Base-by-base conservation (phyloP, 1,140 invertebrate species). In the Acyrthosiphon pisum region DNA sequence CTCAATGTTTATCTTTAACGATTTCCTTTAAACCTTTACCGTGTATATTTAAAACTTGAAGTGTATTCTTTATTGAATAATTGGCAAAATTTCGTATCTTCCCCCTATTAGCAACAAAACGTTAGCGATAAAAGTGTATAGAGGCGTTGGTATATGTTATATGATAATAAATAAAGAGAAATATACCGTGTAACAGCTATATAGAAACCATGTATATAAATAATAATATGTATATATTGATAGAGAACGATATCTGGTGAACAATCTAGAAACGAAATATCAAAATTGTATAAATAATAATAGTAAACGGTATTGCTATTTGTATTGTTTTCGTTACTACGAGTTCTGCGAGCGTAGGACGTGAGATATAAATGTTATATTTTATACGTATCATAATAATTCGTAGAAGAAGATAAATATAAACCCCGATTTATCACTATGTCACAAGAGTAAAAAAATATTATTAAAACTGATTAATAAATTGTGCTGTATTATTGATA, bases 21-120 rank as follows among this genome's bases (percentile, higher is more conserved):
- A 68, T 86, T 86, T 86, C 84, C 37, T 86, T 26, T 46, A 46
- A 46, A 46, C 84, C 37, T n/a, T 46, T 41, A 1, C 20, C 83
- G 2, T 41, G 41, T 84, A 83, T 83, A 81, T 81, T 37, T 83
- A 83, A 37, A 84, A 44, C 81, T 44, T 23, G 20, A 9, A 68
- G 81, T 84, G 81, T 84, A 84, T 41, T 84, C 81, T 84, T 83
- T 84, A 84, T 84, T 84, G 81, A 84, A 84, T 41, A 84, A 84
- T 84, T 84, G 81, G 37, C 37, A 84, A 84, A 84, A 84, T 41
- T 44, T 41, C 23, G 81, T 84, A 84, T 84, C 22, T 44, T 23
- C 76, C 8, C 76, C 14, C 35, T 84, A 23, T 41, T 41, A 23
- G 37, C 37, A 68, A n/a, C n/a, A 68, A 68, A 68, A 68, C 30